Conservation (phyloP, 92 coral and sea anemone species). For the Paragorgia papillata region DNA sequence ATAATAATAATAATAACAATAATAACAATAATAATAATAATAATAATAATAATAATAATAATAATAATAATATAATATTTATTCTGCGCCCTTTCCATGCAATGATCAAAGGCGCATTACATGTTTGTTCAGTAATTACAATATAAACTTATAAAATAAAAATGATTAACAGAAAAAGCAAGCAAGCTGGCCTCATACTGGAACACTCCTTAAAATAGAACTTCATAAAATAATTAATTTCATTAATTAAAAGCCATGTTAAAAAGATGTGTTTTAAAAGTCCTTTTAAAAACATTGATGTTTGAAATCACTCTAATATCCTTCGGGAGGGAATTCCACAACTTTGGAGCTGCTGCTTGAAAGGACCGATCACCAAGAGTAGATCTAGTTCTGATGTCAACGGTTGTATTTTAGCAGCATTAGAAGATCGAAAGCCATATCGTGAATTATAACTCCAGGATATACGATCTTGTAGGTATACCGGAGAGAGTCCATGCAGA, state of each 20-base stretch:
- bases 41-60: background rate
- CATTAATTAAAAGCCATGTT: slow-evolving; percentile 1
- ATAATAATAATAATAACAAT: too few relatives aligned
- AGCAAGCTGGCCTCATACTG: too few relatives aligned
- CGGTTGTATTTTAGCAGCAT: slow-evolving; percentile 39
- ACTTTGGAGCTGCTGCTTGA: slow-evolving; percentile 33
- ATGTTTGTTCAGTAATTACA: background rate
- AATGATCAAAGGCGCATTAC: slow-evolving; percentile 28
- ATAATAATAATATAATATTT: slow-evolving; percentile 16
- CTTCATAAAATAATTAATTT: slow-evolving; percentile 6
- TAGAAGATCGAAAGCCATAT: slow-evolving; percentile 40
- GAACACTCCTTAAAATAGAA: background rate
- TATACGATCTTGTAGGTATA: slow-evolving; percentile 40
- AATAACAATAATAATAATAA: background rate
- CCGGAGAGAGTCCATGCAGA: slow-evolving; percentile 50
- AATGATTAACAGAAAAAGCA: too few relatives aligned
- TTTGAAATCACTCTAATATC: background rate
- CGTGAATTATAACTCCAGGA: slow-evolving; percentile 33
- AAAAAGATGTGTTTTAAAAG: slow-evolving; percentile 29
- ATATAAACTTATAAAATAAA: slow-evolving; percentile 15
- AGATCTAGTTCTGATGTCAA: slow-evolving; percentile 18
- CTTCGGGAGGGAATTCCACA: slow-evolving; percentile 25
- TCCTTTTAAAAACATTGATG: slow-evolving; percentile 10
- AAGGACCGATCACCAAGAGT: slow-evolving; percentile 37
- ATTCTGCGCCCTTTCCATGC: slow-evolving; percentile 13